Conservation (phyloP, 2,888 invertebrate species). For the Pyrochroa serraticornis region DNA sequence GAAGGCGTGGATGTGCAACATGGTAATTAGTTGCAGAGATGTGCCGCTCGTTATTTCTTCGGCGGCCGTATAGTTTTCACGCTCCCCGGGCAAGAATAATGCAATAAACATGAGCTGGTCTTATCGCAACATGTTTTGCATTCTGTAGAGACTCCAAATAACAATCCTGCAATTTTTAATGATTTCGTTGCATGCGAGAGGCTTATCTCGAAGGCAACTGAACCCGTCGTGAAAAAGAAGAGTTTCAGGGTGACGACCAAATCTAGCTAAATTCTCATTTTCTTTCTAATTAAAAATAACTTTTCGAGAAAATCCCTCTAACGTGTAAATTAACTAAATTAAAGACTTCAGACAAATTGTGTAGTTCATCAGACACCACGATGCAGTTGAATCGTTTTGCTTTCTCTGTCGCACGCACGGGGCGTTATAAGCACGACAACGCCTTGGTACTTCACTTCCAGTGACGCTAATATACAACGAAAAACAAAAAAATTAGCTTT, state of each 20-base stretch:
- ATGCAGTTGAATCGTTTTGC: too few species aligned
- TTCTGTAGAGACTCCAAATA: slow-evolving; percentile 39
- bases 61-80: slow-evolving; percentile 31
- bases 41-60: background rate
- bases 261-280: too few species aligned
- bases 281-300: too few species aligned
- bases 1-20: background rate
- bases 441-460: too few species aligned
- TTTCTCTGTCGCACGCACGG: too few species aligned
- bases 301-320: background rate
- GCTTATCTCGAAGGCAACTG: slow-evolving; percentile 37
- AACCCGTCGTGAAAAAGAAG: slow-evolving; percentile 27
- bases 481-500: too few species aligned
- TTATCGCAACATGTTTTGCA: slow-evolving; percentile 36
- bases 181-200: slow-evolving; percentile 37
- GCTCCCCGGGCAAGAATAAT: slow-evolving; percentile 40
- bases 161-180: slow-evolving; percentile 39
- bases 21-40: background rate
- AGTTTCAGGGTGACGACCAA: background rate
- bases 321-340: too few species aligned
- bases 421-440: too few species aligned
- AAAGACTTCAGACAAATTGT: too few species aligned
- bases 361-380: too few species aligned
- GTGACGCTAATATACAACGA: too few species aligned
- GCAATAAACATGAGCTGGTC: slow-evolving; percentile 33